Conservation (phyloP, 2,888 invertebrate genomes). For the Tupiocoris notatus region DNA sequence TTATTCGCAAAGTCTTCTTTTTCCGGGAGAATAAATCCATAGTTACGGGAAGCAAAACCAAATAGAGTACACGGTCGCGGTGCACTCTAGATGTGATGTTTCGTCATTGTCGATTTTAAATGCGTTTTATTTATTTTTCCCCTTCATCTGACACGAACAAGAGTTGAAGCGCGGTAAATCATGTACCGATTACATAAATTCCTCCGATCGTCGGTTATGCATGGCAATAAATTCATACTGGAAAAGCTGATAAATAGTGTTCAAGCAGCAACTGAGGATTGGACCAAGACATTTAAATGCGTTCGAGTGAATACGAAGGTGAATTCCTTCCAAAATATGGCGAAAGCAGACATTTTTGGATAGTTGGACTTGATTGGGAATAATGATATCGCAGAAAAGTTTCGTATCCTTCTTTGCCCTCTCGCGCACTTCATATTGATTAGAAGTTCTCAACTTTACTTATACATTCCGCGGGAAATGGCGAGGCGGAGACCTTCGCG, state of each 20-base stretch:
- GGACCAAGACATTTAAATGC: no score
- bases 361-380: no score
- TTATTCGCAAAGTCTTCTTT: conserved; percentile 44
- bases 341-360: no score
- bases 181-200: no score
- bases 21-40: conserved; percentile 44
- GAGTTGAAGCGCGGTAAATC: no score
- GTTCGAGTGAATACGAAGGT: no score
- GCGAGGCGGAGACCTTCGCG: neutral
- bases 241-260: no score
- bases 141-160: conserved; percentile 22
- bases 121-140: conserved; percentile 37
- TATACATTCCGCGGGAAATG: conserved; percentile 26
- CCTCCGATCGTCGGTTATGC: no score
- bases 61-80: conserved; percentile 7
- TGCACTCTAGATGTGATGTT: conserved; percentile 15
- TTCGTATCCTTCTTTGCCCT: neutral
- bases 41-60: neutral
- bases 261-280: no score
- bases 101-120: conserved; percentile 41
- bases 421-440: conserved; percentile 28
- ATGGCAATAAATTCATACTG: no score
- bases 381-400: no score
- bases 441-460: conserved; percentile 39
- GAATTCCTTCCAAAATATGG: no score